Evolutionary conservation across 64 coral and sea anemone genomes (phyloP).

Genomic region (Stichodactyla mertensii): DNA sequence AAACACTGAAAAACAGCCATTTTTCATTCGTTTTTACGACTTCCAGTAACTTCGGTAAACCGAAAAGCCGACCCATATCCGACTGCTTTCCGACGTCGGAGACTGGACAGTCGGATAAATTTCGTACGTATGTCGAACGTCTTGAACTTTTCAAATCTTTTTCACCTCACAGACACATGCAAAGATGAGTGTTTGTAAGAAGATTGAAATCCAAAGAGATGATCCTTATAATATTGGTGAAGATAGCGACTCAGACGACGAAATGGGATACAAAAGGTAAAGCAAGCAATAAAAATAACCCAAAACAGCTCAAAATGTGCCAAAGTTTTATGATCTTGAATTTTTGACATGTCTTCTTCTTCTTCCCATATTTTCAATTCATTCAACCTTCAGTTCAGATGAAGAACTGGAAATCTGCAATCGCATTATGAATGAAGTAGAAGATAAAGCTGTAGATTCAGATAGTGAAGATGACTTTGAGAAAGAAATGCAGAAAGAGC

Average conservation of each 20-base stretch:
- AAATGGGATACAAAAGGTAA: slow-evolving; percentile 39
- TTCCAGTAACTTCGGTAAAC: too few species aligned
- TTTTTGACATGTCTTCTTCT: background rate
- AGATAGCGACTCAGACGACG: slow-evolving; percentile 78
- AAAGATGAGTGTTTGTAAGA: slow-evolving; percentile 48
- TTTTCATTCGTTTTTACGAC: too few species aligned
- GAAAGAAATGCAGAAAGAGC: slow-evolving; percentile 64
- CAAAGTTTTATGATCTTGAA: background rate
- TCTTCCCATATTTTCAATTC: background rate
- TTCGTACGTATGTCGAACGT: too few species aligned
- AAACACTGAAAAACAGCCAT: too few species aligned
- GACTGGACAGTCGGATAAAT: too few species aligned
- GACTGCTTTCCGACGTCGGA: too few species aligned
- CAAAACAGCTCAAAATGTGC: background rate
- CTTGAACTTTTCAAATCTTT: background rate
- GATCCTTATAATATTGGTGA: slow-evolving; percentile 72
- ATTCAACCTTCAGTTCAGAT: background rate
- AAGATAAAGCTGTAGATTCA: background rate
- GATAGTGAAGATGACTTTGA: slow-evolving; percentile 72
- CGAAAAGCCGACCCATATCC: too few species aligned
- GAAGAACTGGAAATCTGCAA: slow-evolving; percentile 11
- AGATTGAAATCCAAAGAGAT: slow-evolving; percentile 26
- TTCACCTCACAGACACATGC: background rate
- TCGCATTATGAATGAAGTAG: background rate
- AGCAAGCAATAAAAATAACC: background rate